Base-by-base conservation (phyloP, 2,113 vertebrate species). In the Cercocebus atys region DNA sequence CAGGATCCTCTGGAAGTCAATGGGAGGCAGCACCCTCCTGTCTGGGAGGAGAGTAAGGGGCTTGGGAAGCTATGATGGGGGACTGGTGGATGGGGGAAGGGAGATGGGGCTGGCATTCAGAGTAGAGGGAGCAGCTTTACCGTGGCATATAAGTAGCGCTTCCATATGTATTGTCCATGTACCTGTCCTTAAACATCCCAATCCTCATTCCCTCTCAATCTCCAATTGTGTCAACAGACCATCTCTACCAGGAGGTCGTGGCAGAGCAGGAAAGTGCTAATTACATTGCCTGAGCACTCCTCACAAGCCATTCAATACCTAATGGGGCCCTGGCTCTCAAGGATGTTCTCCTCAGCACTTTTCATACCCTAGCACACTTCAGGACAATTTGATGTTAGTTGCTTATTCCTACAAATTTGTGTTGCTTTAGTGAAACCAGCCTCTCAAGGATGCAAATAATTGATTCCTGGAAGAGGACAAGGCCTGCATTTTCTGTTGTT, bases 381-480 rank as follows among this genome's bases (percentile, higher is more conserved):
- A 72, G 96, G 94, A 75, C 45, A 61, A 88, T 93, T 89, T 84
- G 52, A 18, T 91, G 3, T 80, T 96, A 93, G 79, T 55, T 32
- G 50, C 55, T 90, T 95, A 61, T 38, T 96, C 68, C 93, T 94
- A 79, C 68, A 76, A 14, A 47, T 35, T 20, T 20, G 76, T 90
- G 52, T 83, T 80, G 47, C 43, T 94, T 89, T 85, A 57, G 85
- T 40, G 47, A 93, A 94, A 61, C 68, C 25, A 23, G 50, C 88
- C 85, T 97, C 88, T 94, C 59, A 97, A 88, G 82, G 72, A 83
- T 38, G 85, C 18, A 75, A 93, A 81, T 82, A 90, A 88, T 55
- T 90, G 93, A 87, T 96, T 95, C 50, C 57, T 88, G 88, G 27
- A 93, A 91, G 78, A 93, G 73, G 57, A 72, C 30, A 11, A 94